Conservation (phyloP, 2,888 invertebrate species). For the Pogonocherus hispidulus region DNA sequence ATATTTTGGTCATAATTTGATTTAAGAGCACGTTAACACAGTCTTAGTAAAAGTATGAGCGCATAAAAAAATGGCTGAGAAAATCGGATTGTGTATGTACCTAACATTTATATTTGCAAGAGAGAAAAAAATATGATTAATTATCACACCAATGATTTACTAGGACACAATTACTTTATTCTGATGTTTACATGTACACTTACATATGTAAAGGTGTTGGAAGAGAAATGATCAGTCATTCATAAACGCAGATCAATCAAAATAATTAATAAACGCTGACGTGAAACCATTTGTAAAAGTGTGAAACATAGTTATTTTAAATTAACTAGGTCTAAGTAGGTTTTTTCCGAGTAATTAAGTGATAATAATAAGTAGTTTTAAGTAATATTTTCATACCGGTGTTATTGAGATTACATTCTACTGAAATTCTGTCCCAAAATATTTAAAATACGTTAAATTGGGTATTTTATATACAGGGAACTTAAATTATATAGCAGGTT, state of each 20-base stretch:
- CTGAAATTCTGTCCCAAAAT: background rate
- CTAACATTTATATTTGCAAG: background rate
- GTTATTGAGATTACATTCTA: too few relatives aligned
- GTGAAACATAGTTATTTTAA: background rate
- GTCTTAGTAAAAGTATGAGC: too few relatives aligned
- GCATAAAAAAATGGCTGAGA: too few relatives aligned
- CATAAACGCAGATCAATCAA: constrained; percentile 5
- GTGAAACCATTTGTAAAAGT: constrained; percentile 8
- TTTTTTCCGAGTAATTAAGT: constrained; percentile 25
- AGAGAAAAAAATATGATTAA: background rate
- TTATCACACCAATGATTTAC: background rate
- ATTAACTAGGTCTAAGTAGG: constrained; percentile 1
- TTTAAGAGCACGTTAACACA: too few relatives aligned
- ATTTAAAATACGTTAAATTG: constrained; percentile 16
- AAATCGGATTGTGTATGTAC: too few relatives aligned
- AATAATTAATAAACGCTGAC: constrained; percentile 7
- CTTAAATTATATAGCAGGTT: too few relatives aligned
- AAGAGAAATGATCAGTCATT: background rate
- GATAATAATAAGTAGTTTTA: constrained; percentile 29
- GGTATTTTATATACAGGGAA: too few relatives aligned
- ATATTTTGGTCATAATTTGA: too few relatives aligned
- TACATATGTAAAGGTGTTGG: background rate
- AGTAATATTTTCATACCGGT: too few relatives aligned
- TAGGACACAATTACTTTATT: background rate
- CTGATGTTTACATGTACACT: background rate